Evolutionary conservation across 1,140 invertebrate species (phyloP), one percentile per base, ranked within the genome.

Genomic region (Harlomillsia oculata): DNA sequence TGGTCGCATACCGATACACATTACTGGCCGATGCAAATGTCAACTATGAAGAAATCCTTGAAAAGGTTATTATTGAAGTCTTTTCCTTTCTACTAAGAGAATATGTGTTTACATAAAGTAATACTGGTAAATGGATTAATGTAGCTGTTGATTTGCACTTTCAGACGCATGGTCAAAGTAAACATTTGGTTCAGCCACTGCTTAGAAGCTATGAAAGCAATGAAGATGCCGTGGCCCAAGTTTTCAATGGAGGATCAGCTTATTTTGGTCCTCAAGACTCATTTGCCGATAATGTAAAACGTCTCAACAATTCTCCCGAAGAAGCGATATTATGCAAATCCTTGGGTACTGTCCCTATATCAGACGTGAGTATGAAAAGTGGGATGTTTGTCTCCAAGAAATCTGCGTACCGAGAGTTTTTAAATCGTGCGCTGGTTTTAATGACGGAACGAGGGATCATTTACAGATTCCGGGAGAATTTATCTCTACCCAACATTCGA

Each of bases 321-420:
- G 44, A 46, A 9, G 5, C 18, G 2, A 30, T 46, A 8, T n/a
- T 46, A 9, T 46, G 44, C 16, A 30, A 18, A 8, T 46, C 44
- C 2, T 5, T 46, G 11, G 3, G 26, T 11, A 16, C 8, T 32
- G 2, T 46, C 4, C 25, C 3, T 2, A 2, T 46, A 20, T 29
- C 25, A 5, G 44, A 32, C 2, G 28, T 46, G 6, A 5, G 1
- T 18, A 14, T 18, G 11, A 46, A 46, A 32, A 46, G 44, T 30
- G 44, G 44, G 2, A 46, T 46, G 44, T 46, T 46, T 32, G n/a
- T 46, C 34, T 14, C 16, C 14, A 46, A 46, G 34, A 46, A 29
- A 1, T 46, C 44, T 0, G n/a, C 28, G 3, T 46, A 13, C 28
- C 29, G 34, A 46, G 16, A 46, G 34, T 5, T 30, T 1, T 32